phyloP scores from a whole-genome alignment of 2,113 vertebrate species.

The Spilogale gracilis region DNA sequence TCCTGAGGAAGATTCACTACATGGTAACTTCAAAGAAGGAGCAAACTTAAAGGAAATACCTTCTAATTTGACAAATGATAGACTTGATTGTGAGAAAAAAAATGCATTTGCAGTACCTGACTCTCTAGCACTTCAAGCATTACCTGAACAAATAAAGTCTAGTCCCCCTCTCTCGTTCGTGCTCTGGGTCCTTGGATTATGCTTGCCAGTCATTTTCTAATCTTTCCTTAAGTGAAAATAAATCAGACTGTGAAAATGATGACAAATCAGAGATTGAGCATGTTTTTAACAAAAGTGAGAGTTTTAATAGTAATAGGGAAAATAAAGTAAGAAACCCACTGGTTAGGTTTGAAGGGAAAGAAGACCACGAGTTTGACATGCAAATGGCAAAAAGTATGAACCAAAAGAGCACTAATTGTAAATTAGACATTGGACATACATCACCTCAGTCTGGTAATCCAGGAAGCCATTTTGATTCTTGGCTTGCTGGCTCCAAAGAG shows the following conservation, averaged over 20 bases:
- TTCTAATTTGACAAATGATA: conserved; percentile 20
- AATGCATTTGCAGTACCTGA: not conserved
- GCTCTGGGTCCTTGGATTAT: not conserved
- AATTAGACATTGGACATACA: not conserved
- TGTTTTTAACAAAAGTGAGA: conserved; percentile 53
- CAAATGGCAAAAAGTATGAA: conserved; percentile 46
- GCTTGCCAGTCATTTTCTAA: conserved; percentile 50
- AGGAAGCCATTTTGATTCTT: conserved; percentile 10
- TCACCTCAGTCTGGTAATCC: not conserved
- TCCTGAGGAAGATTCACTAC: conserved; percentile 42
- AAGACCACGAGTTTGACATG: conserved; percentile 55
- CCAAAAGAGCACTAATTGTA: conserved; percentile 44
- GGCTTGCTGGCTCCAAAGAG: not conserved
- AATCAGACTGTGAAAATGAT: not conserved
- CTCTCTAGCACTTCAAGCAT: conserved; percentile 72
- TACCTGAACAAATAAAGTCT: conserved; percentile 88
- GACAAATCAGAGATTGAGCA: not conserved
- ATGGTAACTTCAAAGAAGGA: conserved; percentile 85
- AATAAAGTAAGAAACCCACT: not conserved
- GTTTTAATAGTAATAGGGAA: not conserved
- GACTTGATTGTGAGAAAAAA: conserved; percentile 53
- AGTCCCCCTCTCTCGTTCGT: conserved; percentile 58
- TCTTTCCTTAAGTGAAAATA: conserved; percentile 26
- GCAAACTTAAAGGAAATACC: not conserved
- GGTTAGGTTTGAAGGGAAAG: conserved; percentile 49